Evolutionary conservation across 2,113 vertebrate genomes (phyloP), one percentile per base, ranked within the genome.

Genomic region (Rutilus rutilus): DNA sequence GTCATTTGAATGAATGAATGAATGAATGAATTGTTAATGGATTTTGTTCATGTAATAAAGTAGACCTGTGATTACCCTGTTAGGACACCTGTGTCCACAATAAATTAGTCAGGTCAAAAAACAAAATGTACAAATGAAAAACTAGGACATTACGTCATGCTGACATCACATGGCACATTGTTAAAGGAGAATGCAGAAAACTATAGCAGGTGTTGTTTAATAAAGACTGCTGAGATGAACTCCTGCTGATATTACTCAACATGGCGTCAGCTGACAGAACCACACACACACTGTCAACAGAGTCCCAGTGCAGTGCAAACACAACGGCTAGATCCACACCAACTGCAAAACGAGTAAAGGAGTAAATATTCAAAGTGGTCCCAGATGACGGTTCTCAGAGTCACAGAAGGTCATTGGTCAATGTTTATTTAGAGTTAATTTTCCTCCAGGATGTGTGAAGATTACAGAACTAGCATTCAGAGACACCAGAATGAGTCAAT

Each of bases 131-230:
- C 36, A 25, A 62, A 42, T 80, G 5, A 42, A 52, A 62, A 62
- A 17, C 74, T 19, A 52, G 74, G 47, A 77, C 74, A 77, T 33
- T 50, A 77, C 10, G 47, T 76, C 14, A 76, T 54, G 74, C 74
- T 54, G 74, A 76, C 45, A 27, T 76, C 73, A 76, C 14, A 50
- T 50, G 42, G 74, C 47, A 30, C 45, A 8, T 19, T 6, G 45
- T 47, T 6, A 7, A 52, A 25, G 25, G 47, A 52, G 47, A 71
- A 42, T 42, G 30, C 5, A 36, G 67, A 15, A 65, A 67, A 42
- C 42, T 9, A 42, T 42, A 42, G 42, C 67, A 71, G 67, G 67
- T 71, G 74, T 25, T 17, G 45, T 52, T 50, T 50, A 52, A 52
- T 52, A 15, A 21, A 54, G 17, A 54, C 52, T 54, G 52, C 52